A percentile compares a stretch with the other conserved stretches of the same genome.
phyloP scores from a whole-genome alignment of 2,113 vertebrate species.

The Mustela lutreola region DNA sequence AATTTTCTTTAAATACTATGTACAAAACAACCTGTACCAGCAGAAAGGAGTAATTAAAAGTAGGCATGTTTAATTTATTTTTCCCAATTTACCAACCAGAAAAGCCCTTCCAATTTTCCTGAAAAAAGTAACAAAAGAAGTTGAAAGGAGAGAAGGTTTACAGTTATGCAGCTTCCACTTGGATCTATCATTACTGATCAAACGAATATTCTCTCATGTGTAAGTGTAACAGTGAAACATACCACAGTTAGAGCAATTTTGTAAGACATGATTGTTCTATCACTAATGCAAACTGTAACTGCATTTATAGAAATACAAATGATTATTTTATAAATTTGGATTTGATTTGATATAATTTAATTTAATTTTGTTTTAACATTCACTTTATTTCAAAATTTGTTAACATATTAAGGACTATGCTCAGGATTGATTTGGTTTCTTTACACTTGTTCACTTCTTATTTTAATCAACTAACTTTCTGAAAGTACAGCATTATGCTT shows the following conservation, averaged over 20 bases:
- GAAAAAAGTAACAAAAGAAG: neutral
- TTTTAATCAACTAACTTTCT: neutral
- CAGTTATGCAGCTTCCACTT: neutral
- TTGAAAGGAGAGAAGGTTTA: neutral
- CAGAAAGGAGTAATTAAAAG: neutral
- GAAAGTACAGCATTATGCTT: neutral
- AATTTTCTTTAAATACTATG: neutral
- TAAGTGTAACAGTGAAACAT: neutral
- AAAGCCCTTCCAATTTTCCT: neutral
- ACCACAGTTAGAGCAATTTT: neutral
- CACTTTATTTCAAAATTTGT: neutral
- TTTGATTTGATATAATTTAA: neutral
- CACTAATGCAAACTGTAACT: neutral
- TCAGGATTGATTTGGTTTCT: neutral
- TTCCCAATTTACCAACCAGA: neutral
- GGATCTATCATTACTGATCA: neutral
- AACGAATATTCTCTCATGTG: neutral
- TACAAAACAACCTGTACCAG: neutral
- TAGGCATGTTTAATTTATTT: neutral
- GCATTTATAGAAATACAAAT: neutral
- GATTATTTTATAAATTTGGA: neutral
- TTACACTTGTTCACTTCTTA: neutral
- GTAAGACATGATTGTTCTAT: neutral
- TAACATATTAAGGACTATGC: neutral
- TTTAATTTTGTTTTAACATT: neutral